Conservation (phyloP, 2,113 vertebrate genomes). For the Pelodiscus sinensis region DNA sequence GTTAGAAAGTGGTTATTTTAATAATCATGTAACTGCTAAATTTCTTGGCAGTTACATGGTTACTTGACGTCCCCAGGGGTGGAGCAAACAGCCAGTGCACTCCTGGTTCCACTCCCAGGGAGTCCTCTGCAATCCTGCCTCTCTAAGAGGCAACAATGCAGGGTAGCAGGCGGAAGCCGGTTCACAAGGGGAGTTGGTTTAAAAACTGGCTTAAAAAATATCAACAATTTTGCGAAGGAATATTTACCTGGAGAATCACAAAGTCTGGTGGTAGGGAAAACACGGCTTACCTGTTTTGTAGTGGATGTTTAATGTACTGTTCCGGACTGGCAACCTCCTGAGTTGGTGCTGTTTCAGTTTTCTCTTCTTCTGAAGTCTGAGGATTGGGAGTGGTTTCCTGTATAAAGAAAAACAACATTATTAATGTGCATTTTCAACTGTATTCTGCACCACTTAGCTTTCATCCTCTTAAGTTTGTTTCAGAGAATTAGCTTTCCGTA, state of each 20-base stretch:
- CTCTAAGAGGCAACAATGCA: too few relatives aligned
- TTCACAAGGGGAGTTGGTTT: too few relatives aligned
- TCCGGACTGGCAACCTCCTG: constrained; percentile 90
- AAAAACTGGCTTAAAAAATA: background rate
- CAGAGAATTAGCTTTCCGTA: background rate
- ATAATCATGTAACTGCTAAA: too few relatives aligned
- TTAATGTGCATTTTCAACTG: background rate
- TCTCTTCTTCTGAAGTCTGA: constrained; percentile 88
- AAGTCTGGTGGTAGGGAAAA: background rate
- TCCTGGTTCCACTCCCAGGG: too few relatives aligned
- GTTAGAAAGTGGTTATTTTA: too few relatives aligned
- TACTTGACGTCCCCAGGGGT: too few relatives aligned
- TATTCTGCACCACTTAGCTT: background rate
- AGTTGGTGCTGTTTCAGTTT: constrained; percentile 78
- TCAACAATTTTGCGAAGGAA: background rate
- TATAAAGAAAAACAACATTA: constrained; percentile 8
- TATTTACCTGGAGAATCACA: background rate
- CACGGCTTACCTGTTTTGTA: constrained; percentile 91
- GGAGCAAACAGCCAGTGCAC: too few relatives aligned
- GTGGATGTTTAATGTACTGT: constrained; percentile 94
- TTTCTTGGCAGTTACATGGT: too few relatives aligned
- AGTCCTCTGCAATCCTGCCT: too few relatives aligned
- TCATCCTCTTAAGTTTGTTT: background rate
- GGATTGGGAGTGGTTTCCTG: constrained; percentile 89
- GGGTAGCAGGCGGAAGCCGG: too few relatives aligned